phyloP scores from a whole-genome alignment of 2,113 vertebrate species.

The Oryzias curvinotus region DNA sequence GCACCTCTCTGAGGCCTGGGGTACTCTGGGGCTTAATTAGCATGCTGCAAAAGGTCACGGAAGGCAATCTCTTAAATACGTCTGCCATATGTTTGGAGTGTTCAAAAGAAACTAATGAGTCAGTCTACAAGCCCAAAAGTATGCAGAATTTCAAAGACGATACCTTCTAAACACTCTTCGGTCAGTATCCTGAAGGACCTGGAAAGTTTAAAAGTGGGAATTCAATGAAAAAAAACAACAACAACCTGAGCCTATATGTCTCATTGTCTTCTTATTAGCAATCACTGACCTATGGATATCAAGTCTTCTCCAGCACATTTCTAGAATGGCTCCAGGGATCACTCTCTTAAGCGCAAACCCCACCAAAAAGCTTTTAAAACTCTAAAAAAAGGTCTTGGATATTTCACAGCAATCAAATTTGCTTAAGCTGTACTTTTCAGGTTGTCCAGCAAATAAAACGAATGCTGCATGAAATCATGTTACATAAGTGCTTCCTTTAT shows the following conservation, averaged over 20 bases:
- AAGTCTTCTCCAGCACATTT: conserved; percentile 75
- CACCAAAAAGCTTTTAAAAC: conserved; percentile 68
- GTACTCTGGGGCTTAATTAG: conserved; percentile 92
- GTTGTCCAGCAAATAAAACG: conserved; percentile 42
- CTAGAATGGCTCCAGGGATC: conserved; percentile 70
- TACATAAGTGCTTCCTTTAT: conserved; percentile 44
- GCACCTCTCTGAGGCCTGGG: conserved; percentile 76
- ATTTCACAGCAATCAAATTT: conserved; percentile 70
- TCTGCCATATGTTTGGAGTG: conserved; percentile 87
- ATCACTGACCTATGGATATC: conserved; percentile 80
- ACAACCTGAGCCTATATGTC: conserved; percentile 58
- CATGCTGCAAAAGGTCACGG: conserved; percentile 91
- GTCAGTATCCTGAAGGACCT: conserved; percentile 65
- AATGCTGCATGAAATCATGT: conserved; percentile 42
- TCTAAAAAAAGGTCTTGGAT: conserved; percentile 67
- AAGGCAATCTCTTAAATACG: conserved; percentile 93
- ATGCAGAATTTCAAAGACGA: conserved; percentile 83
- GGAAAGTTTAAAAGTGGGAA: conserved; percentile 57
- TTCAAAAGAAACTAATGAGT: conserved; percentile 89
- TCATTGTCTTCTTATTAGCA: conserved; percentile 83
- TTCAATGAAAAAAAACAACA: conserved; percentile 58
- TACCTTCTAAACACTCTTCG: conserved; percentile 76
- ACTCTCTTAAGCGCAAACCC: conserved; percentile 70
- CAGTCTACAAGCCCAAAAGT: conserved; percentile 85
- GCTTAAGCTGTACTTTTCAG: conserved; percentile 62